These are phyloP conservation scores for Todiramphus chloris DNA, from an alignment of 2,113 vertebrate species.

Conservation along the genomic window DNA sequence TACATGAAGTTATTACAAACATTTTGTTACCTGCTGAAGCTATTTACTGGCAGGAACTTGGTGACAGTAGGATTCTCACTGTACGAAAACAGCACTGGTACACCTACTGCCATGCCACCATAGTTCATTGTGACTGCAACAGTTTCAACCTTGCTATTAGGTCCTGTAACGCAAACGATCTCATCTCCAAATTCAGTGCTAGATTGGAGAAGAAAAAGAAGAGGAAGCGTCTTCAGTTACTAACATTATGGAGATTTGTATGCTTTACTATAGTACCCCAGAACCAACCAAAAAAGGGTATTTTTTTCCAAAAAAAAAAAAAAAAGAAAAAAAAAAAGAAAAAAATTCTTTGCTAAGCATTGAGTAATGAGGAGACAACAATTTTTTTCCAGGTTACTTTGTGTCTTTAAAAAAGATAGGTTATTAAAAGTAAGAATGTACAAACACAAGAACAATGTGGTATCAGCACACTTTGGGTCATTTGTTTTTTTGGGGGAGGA, in stretches of 20 bases:
- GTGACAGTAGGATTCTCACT: slow-evolving; percentile 83
- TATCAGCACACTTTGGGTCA: neutral
- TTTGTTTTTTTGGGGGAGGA: neutral
- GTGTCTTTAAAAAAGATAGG: neutral
- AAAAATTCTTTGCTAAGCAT: neutral
- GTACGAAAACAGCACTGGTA: slow-evolving; percentile 71
- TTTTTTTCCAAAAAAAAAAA: neutral
- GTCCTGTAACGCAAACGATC: slow-evolving; percentile 85
- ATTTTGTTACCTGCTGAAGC: slow-evolving; percentile 86
- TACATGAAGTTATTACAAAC: neutral
- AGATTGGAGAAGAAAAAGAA: neutral
- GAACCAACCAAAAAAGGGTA: neutral
- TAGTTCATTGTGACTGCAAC: slow-evolving; percentile 73
- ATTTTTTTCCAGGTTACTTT: neutral
- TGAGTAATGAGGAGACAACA: neutral
- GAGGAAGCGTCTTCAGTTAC: slow-evolving; percentile 4
- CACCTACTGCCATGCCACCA: slow-evolving; percentile 37
- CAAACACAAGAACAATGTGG: neutral
- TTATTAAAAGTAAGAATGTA: neutral
- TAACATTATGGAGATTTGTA: neutral
- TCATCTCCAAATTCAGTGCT: slow-evolving; percentile 80
- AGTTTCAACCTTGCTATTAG: slow-evolving; percentile 41
- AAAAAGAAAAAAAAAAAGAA: neutral
- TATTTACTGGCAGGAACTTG: slow-evolving; percentile 77
- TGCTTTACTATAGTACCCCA: neutral